Evolutionary conservation across 92 coral and sea anemone genomes (phyloP).

Genomic region (Actinernus sp.): DNA sequence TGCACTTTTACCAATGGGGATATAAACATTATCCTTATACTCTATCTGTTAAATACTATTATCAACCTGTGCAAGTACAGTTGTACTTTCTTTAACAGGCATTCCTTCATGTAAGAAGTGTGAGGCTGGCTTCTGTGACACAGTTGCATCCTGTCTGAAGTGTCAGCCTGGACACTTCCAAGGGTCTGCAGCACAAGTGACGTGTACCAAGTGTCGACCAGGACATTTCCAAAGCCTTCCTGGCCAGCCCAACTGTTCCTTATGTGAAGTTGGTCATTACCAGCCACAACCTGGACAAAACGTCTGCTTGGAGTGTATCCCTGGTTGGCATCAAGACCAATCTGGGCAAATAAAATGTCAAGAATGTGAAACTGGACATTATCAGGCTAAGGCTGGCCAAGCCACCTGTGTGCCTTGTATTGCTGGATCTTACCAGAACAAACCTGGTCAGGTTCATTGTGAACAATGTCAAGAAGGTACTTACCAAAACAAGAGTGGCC

Average conservation of each 20-base stretch:
- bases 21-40: no score
- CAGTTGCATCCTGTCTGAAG: conserved; percentile 26
- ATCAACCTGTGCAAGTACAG: neutral
- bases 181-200: conserved; percentile 12
- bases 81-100: conserved; percentile 24
- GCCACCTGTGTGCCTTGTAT: conserved; percentile 50
- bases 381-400: conserved; percentile 30
- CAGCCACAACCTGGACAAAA: conserved; percentile 55
- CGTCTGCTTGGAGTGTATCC: neutral
- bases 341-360: conserved; percentile 25
- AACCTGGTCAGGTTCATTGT: conserved; percentile 29
- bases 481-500: conserved; percentile 55
- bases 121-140: conserved; percentile 66
- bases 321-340: conserved; percentile 28
- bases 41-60: neutral
- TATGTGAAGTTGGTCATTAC: conserved; percentile 56
- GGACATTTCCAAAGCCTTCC: conserved; percentile 37
- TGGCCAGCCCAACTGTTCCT: conserved; percentile 55
- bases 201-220: conserved; percentile 26
- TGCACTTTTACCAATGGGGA: no score
- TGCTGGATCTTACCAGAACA: conserved; percentile 48
- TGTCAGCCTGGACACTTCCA: conserved; percentile 70
- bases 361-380: conserved; percentile 24
- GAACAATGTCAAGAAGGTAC: conserved; percentile 28
- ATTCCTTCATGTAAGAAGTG: conserved; percentile 67